phyloP scores from a whole-genome alignment of 37 sponge, comb jelly and placozoan species.

The Aphrocallistes beatrix region DNA sequence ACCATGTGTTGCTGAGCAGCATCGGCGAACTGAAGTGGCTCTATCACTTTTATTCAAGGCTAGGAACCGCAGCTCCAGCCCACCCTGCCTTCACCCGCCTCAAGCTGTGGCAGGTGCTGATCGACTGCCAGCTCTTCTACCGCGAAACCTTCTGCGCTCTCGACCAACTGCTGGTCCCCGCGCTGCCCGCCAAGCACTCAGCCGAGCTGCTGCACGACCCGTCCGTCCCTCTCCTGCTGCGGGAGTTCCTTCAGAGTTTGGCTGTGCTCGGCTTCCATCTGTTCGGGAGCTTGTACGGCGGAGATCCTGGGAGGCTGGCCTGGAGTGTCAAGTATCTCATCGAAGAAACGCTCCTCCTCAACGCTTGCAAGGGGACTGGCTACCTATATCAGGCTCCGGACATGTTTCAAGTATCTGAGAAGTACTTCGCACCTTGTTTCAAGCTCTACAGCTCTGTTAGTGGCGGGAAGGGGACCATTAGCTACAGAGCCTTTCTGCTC shows the following conservation, averaged over 20 bases:
- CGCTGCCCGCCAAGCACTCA: not conserved
- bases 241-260: constrained; percentile 60
- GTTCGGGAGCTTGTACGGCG: constrained; percentile 1
- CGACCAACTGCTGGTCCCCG: not conserved
- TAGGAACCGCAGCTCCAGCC: not conserved
- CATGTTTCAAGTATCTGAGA: not conserved
- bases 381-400: not conserved
- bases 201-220: constrained; percentile 14
- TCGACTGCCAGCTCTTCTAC: constrained; percentile 40
- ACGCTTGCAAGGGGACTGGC: not conserved
- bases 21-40: constrained; percentile 41
- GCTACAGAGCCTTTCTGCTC: not conserved
- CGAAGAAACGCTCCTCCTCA: not conserved
- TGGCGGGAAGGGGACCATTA: not conserved
- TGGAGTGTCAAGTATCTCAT: not conserved
- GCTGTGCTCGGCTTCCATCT: constrained; percentile 33
- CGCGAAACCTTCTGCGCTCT: not conserved
- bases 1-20: constrained; percentile 36
- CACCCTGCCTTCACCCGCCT: not conserved
- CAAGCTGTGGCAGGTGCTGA: constrained; percentile 56
- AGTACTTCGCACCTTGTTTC: not conserved
- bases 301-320: constrained; percentile 3
- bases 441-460: not conserved
- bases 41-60: constrained; percentile 49
- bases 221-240: constrained; percentile 34